Conservation (phyloP, 92 coral and sea anemone species). For the Montipora capitata region DNA sequence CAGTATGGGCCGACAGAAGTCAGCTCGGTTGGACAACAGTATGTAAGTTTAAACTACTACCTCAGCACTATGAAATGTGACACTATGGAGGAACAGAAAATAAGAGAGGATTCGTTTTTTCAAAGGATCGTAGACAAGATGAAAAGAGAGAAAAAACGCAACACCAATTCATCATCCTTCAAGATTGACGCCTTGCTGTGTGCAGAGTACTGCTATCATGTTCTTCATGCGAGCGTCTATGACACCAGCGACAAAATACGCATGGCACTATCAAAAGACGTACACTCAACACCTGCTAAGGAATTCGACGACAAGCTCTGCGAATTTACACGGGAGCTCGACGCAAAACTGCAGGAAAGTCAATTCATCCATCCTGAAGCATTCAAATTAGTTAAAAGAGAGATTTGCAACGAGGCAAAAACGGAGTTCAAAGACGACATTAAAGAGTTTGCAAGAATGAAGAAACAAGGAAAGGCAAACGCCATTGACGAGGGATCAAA, state of each 20-base stretch:
- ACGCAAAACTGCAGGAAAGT: neutral
- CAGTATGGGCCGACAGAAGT: constrained; percentile 38
- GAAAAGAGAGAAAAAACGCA: neutral
- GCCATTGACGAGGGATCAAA: neutral
- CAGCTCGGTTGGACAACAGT: constrained; percentile 30
- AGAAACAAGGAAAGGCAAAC: neutral
- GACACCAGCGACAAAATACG: constrained; percentile 8
- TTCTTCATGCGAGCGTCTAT: constrained; percentile 32
- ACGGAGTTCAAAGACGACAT: neutral
- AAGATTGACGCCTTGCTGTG: constrained; percentile 50
- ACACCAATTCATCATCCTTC: constrained; percentile 11
- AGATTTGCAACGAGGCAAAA: neutral
- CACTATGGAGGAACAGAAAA: constrained; percentile 23
- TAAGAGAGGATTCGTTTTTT: constrained; percentile 41
- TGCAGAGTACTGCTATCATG: constrained; percentile 62
- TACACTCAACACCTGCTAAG: neutral
- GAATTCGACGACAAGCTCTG: no score
- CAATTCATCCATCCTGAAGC: constrained; percentile 14
- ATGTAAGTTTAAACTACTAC: constrained; percentile 62
- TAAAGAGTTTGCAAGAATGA: neutral
- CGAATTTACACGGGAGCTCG: no score
- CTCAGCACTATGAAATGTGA: constrained; percentile 58
- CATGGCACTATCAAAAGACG: neutral
- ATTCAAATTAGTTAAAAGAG: constrained; percentile 9
- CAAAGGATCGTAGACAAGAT: constrained; percentile 31